phyloP scores from a whole-genome alignment of 2,797 vertebrate species.

The Schizopygopsis malacanthus region DNA sequence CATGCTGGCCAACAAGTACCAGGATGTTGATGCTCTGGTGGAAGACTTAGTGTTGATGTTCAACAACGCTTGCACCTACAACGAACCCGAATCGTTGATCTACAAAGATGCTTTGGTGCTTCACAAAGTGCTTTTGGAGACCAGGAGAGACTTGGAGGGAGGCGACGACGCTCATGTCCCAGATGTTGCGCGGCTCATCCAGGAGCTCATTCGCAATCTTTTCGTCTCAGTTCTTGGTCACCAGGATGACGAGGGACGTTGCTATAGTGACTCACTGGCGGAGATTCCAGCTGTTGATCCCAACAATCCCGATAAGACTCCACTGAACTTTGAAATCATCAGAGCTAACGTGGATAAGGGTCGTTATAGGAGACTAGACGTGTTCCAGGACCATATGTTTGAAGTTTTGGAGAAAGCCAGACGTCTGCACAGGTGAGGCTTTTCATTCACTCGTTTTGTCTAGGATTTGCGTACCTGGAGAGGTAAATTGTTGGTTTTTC shows the following conservation, averaged over 20 bases:
- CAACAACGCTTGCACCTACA: conserved; percentile 98
- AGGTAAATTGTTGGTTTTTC: background rate
- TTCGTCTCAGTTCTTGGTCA: conserved; percentile 97
- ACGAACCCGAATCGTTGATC: conserved; percentile 96
- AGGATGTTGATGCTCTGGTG: conserved; percentile 96
- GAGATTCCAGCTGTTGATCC: conserved; percentile 93
- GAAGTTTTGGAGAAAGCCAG: conserved; percentile 96
- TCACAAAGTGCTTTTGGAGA: conserved; percentile 93
- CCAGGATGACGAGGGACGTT: conserved; percentile 97
- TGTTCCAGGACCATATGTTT: conserved; percentile 99
- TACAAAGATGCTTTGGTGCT: conserved; percentile 96
- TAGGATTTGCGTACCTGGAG: background rate
- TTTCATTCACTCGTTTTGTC: background rate
- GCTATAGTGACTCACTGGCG: conserved; percentile 97
- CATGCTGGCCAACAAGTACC: conserved; percentile 98
- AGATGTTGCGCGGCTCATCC: conserved; percentile 93
- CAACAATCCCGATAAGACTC: conserved; percentile 83
- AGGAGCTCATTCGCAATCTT: conserved; percentile 96
- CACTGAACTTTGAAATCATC: conserved; percentile 94
- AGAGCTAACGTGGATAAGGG: conserved; percentile 91
- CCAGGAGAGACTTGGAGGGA: conserved; percentile 91
- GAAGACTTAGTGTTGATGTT: conserved; percentile 99
- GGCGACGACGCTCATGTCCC: conserved; percentile 93
- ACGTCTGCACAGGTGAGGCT: conserved; percentile 88
- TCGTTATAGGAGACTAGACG: conserved; percentile 90